A percentile compares a stretch with the other conserved stretches of the same genome.
Conservation (phyloP, 2,113 vertebrate species). For the Zosterops borbonicus region DNA sequence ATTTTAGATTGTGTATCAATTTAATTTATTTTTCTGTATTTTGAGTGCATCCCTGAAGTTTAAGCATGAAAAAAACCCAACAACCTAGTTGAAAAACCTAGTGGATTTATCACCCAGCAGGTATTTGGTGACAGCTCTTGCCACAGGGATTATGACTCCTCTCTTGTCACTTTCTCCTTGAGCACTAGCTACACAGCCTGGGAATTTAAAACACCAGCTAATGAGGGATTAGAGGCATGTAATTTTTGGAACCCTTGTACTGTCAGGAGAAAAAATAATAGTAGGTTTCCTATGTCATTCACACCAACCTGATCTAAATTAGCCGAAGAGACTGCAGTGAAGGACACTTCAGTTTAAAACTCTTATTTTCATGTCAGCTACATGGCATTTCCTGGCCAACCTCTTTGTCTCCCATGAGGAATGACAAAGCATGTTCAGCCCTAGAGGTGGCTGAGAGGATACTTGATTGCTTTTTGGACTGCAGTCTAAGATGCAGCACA, state of each 20-base stretch:
- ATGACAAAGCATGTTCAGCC: not conserved
- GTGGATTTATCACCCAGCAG: conserved; percentile 51
- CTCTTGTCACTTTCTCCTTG: conserved; percentile 48
- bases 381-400: not conserved
- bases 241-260: conserved; percentile 47
- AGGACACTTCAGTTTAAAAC: conserved; percentile 28
- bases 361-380: not conserved
- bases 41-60: conserved; percentile 20
- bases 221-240: conserved; percentile 44
- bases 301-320: conserved; percentile 27
- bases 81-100: not conserved
- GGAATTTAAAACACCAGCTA: conserved; percentile 41
- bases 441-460: not conserved
- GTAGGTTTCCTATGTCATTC: conserved; percentile 34
- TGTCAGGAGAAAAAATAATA: conserved; percentile 22
- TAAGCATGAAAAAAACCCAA: not conserved
- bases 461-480: not conserved
- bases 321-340: conserved; percentile 23
- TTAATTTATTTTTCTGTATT: conserved; percentile 39
- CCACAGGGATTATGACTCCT: conserved; percentile 31
- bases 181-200: not conserved
- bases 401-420: not conserved
- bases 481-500: not conserved
- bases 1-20: conserved; percentile 25
- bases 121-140: conserved; percentile 32